A percentile compares a stretch with the other conserved stretches of the same genome.
Conservation (phyloP, 2,113 vertebrate species). For the Zosterops hypoxanthus region DNA sequence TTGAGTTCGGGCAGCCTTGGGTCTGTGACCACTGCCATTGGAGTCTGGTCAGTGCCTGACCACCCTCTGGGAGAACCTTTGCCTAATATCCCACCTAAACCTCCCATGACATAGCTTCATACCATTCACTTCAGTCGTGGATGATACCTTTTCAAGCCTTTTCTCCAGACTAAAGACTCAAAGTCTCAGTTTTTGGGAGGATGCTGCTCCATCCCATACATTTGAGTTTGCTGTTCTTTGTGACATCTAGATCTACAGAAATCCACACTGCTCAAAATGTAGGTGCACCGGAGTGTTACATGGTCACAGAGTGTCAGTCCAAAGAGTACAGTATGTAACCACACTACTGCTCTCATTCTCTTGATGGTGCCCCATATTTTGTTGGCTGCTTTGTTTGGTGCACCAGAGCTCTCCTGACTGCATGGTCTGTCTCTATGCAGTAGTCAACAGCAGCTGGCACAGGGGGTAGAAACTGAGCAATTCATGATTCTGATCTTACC, state of each 20-base stretch:
- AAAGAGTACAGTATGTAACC: background rate
- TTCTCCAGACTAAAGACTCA: background rate
- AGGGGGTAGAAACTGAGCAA: background rate
- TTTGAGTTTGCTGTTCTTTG: fast-evolving
- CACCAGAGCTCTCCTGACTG: background rate
- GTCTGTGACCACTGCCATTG: background rate
- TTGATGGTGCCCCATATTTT: background rate
- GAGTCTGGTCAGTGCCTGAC: background rate
- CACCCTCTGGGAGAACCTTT: background rate
- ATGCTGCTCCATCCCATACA: background rate
- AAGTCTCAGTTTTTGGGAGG: background rate
- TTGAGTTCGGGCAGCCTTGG: background rate
- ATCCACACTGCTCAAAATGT: background rate
- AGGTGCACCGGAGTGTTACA: background rate
- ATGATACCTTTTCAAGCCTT: background rate
- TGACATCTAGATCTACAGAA: background rate
- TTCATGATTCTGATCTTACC: too few species aligned
- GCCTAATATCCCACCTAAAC: background rate
- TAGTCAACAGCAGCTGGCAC: background rate
- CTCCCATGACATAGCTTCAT: background rate
- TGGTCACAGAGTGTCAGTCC: background rate
- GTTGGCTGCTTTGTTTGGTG: background rate
- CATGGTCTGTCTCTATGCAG: background rate
- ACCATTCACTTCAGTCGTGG: background rate
- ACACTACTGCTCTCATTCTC: fast-evolving